Evolutionary conservation across 2,888 invertebrate genomes (phyloP), one percentile per base, ranked within the genome.

Genomic region (Meganola albula): DNA sequence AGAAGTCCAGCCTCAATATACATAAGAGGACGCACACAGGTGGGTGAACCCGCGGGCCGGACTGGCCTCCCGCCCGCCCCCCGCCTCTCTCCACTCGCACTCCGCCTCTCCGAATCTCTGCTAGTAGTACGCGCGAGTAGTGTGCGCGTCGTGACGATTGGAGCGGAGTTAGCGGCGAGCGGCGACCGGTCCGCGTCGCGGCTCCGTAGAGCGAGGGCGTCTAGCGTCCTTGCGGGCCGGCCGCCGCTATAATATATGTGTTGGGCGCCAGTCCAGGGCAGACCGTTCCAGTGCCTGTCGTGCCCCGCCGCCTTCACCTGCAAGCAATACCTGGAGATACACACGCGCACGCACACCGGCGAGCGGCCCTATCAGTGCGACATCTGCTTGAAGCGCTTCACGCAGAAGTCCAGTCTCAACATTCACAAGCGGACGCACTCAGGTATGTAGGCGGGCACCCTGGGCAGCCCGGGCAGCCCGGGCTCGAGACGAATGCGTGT

Each of bases 361-460:
- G 83, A 87, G 80, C 86, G 88, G 37, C 88, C 88, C 37, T 88
- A 88, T 78, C 86, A 92, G 77, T 93, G 93, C 78, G 91, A 91
- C 78, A 87, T 91, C 67, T 93, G 93, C 78, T 88, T 90, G 65
- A 93, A 93, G 84, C 88, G 92, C 67, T 93, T 93, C 85, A 92
- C 93, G 45, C 93, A 93, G 85, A 93, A 93, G 76, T 92, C 92
- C 68, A 93, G 92, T 74, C 87, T 93, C 59, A 93, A 93, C 84
- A 93, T 92, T 52, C 93, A 93, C 87, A 92, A 92, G 73, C 89
- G 93, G 66, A 91, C 92, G 51, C 93, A 93, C 74, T 92, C 92
- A 64, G 87, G 88, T 88, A 84, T 57, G 82, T 75, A 53, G 43
- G 48, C 39, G 58, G 49, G 45, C 53, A 44, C 53, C 46, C 41